Evolutionary conservation across 53 echinoderm and acorn worm genomes (phyloP).

Genomic region (Antedon mediterranea): DNA sequence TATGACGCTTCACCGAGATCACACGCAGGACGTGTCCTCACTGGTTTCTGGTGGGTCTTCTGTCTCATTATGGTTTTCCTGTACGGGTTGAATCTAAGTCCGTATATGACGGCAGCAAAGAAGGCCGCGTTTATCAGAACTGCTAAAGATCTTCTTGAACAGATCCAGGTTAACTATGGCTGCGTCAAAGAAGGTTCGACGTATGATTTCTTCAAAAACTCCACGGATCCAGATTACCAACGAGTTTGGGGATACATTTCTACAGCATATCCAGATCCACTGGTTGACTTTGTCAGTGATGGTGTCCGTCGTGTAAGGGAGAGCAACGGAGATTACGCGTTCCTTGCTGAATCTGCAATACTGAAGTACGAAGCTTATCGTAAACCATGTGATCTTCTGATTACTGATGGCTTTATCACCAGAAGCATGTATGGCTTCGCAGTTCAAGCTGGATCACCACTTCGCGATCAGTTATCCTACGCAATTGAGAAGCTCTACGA

Average conservation of each 20-base stretch:
- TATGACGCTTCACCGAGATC: constrained; percentile 80
- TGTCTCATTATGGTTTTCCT: constrained; percentile 85
- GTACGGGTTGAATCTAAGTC: constrained; percentile 73
- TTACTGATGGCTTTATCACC: constrained; percentile 49
- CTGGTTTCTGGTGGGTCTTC: constrained; percentile 96
- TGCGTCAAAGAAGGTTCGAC: constrained; percentile 59
- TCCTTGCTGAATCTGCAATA: constrained; percentile 63
- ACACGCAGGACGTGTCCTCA: constrained; percentile 70
- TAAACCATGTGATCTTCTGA: constrained; percentile 61
- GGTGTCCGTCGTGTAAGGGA: constrained; percentile 61
- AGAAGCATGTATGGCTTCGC: constrained; percentile 75
- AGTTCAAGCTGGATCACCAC: constrained; percentile 63
- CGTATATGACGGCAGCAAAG: constrained; percentile 80
- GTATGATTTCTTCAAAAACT: constrained; percentile 53
- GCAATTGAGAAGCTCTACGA: constrained; percentile 90
- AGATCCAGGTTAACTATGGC: constrained; percentile 70
- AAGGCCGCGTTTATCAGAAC: constrained; percentile 44
- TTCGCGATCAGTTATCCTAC: constrained; percentile 54
- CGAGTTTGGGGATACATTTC: constrained; percentile 39
- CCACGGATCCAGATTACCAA: constrained; percentile 19
- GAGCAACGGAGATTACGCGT: constrained; percentile 62
- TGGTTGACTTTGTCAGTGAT: constrained; percentile 58
- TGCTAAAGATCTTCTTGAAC: constrained; percentile 51
- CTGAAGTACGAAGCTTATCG: constrained; percentile 52
- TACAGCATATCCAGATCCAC: constrained; percentile 40